phyloP scores from a whole-genome alignment of 1,140 invertebrate genomes.

The Hyphantria cunea region DNA sequence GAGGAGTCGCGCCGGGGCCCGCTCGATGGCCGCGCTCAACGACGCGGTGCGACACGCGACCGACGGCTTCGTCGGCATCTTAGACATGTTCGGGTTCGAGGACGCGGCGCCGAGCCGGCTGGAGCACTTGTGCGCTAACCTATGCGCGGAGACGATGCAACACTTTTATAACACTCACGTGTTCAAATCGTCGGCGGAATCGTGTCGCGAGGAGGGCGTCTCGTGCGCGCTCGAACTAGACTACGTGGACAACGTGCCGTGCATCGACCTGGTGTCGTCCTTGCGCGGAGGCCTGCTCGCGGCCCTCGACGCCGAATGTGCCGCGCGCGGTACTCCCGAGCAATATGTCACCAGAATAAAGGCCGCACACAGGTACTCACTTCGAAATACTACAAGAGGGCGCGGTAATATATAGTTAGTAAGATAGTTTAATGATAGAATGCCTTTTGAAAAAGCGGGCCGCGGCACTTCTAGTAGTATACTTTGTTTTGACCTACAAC shows the following conservation, averaged over 20 bases:
- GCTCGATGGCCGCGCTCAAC: slow-evolving; percentile 95
- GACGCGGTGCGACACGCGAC: slow-evolving; percentile 96
- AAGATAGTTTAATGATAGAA: no score
- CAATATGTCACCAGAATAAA: slow-evolving; percentile 94
- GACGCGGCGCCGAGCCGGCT: slow-evolving; percentile 94
- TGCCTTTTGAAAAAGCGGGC: no score
- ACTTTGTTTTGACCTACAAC: no score
- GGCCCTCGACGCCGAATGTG: slow-evolving; percentile 96
- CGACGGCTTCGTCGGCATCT: slow-evolving; percentile 96
- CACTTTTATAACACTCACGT: slow-evolving; percentile 98
- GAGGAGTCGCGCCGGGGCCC: slow-evolving; percentile 87
- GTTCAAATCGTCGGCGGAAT: slow-evolving; percentile 96
- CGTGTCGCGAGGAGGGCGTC: slow-evolving; percentile 96
- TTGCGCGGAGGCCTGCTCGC: slow-evolving; percentile 94
- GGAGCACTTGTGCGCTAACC: slow-evolving; percentile 96
- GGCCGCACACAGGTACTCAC: slow-evolving; percentile 91
- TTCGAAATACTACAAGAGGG: slow-evolving; percentile 63
- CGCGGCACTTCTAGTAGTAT: no score
- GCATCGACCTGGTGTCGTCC: slow-evolving; percentile 97
- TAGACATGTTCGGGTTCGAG: slow-evolving; percentile 98
- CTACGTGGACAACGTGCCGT: slow-evolving; percentile 97
- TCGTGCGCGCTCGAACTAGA: slow-evolving; percentile 95
- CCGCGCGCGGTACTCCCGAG: slow-evolving; percentile 92
- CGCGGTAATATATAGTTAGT: no score
- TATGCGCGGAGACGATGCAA: slow-evolving; percentile 98